Base-by-base conservation (phyloP, 2,797 vertebrate genomes). In the Sebastes itinus region DNA sequence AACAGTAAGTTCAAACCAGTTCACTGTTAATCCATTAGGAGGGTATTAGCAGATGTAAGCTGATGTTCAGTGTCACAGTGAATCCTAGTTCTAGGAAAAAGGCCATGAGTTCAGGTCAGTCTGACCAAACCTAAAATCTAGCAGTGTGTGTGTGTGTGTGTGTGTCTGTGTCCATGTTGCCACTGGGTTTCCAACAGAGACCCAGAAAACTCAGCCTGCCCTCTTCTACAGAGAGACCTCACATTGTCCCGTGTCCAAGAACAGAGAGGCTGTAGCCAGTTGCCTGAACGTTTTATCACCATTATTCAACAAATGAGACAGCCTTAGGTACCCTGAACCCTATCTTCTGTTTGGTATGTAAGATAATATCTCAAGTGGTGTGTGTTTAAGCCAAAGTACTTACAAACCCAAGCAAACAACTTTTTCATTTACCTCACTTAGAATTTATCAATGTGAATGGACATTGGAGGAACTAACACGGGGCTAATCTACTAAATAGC, bases 91-190 rank as follows among this genome's bases (percentile, higher is more conserved):
- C 20, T 54, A 16, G 72, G 66, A 13, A 27, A 77, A 84, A 80
- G 58, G 72, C 81, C 64, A 42, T 5, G 2, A 81, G 65, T 70
- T 86, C 28, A 25, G 69, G 70, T 72, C 71, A 64, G 65, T 61
- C n/a, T 25, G 65, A 78, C 46, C 32, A 54, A 76, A 70, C 56
- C 20, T 61, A 22, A 68, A 77, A 81, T 52, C n/a, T 25, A 73
- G 55, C 10, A 28, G 13, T 22, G 12, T 71, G 30, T 56, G 13
- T 32, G 20, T 55, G 72, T 32, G 38, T 66, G 63, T 14, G 55
- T 71, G 70, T 8, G 55, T 35, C 10, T 35, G 10, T 35, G 33
- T 35, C 5, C 3, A 27, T 55, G 46, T 65, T 35, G 28, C 20
- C 3, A 7, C 13, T 65, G 16, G 63, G 59, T 65, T 81, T 81